Evolutionary conservation across 2,888 invertebrate genomes (phyloP).

Genomic region (Lasioglossum pauxillum): DNA sequence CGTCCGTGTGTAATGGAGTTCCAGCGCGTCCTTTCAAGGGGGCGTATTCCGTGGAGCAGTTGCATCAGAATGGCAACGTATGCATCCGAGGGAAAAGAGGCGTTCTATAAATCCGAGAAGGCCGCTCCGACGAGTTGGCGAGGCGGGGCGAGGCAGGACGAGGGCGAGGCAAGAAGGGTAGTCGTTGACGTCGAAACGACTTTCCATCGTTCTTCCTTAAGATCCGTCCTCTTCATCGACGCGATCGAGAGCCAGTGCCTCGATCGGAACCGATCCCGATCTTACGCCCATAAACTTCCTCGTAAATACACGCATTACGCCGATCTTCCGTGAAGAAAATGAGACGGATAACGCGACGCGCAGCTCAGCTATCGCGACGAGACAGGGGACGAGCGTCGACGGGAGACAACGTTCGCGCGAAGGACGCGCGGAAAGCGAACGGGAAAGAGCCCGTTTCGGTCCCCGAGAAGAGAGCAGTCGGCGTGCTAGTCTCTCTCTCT

Average conservation of each 20-base stretch:
- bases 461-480: not conserved
- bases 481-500: not conserved
- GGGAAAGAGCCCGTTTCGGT: not conserved
- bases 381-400: not conserved
- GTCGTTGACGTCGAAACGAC: slow-evolving; percentile 57
- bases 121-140: not conserved
- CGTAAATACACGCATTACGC: slow-evolving; percentile 63
- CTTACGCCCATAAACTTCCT: slow-evolving; percentile 43
- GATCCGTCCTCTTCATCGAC: slow-evolving; percentile 49
- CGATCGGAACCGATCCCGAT: not conserved
- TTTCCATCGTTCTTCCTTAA: slow-evolving; percentile 62
- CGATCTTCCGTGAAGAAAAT: slow-evolving; percentile 40
- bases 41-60: slow-evolving; percentile 40
- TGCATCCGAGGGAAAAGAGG: slow-evolving; percentile 56
- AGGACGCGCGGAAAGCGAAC: not conserved
- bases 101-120: slow-evolving; percentile 39
- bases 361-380: not conserved
- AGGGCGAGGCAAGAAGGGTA: not conserved
- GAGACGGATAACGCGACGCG: slow-evolving; percentile 25
- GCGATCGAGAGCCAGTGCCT: slow-evolving; percentile 25
- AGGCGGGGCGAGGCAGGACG: not conserved
- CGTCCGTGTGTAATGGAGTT: slow-evolving; percentile 64
- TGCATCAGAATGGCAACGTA: slow-evolving; percentile 52
- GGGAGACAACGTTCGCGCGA: not conserved
- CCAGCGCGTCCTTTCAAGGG: slow-evolving; percentile 46